Base-by-base conservation (phyloP, 2,888 invertebrate species). In the Amiota communis region DNA sequence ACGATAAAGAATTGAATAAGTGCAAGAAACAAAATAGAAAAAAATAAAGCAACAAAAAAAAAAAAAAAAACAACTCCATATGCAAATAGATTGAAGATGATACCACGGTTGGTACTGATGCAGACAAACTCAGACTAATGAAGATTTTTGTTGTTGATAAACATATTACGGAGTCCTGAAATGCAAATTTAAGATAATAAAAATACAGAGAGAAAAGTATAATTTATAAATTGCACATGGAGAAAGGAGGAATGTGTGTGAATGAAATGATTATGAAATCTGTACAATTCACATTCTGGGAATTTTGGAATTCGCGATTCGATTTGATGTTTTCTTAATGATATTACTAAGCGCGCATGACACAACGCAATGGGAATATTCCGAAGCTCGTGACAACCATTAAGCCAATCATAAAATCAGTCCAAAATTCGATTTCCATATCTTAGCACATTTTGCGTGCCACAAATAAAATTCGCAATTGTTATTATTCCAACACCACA, bases 381-480 rank as follows among this genome's bases (percentile, higher is more conserved):
- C 20, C 12, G 23, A 51, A 15, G 17, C 20, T 9, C 51, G 23
- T 23, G 11, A 53, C 17, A 53, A 68, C 67, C 59, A 59, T 36
- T 36, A 53, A 68, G 23, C 23, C 23, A 36, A 11, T 63, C 23
- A 68, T 68, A 53, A 51, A 68, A 68, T 68, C 51, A 53, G 53
- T 1, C n/a, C 23, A 17, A 68, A 68, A 68, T 68, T 68, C 67
- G 67, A 68, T 68, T 53, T 53, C n/a, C 51, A 23, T 63, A 36
- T 63, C 47, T 47, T 59, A 59, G 51, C 51, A 23, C 2, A 20
- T 53, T 68, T 68, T 8, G 20, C 15, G 17, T 47, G 53, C 49
- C 65, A 49, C 65, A 67, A 68, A 68, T 68, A 68, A 49, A 68
- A 17, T 67, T 51, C 65, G 17, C 65, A 67, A 48, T 67, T 67